Percentiles rank a stretch among this genome's conserved stretches.
phyloP scores from a whole-genome alignment of 2,888 invertebrate species.

The Antheraea yamamai region DNA sequence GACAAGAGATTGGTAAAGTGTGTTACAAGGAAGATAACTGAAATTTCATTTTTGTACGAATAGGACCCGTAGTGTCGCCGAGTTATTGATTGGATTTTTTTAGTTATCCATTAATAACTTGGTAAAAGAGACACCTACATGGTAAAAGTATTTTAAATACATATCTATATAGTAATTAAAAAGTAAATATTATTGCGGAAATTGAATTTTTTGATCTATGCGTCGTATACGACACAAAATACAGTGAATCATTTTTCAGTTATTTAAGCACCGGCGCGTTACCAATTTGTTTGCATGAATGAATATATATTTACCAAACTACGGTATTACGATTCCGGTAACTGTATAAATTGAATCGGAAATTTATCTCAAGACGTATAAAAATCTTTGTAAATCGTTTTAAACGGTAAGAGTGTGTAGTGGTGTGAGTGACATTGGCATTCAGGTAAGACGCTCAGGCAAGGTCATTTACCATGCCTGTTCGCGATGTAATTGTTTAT shows the following conservation, averaged over 20 bases:
- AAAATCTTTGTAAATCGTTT: constrained; percentile 38
- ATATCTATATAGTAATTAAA: too few relatives aligned
- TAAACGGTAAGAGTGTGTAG: constrained; percentile 39
- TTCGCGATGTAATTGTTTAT: constrained; percentile 47
- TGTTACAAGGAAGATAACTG: too few relatives aligned
- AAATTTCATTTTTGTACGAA: too few relatives aligned
- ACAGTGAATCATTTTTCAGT: too few relatives aligned
- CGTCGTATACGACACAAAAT: too few relatives aligned
- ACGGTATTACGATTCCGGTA: too few relatives aligned
- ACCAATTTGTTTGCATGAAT: neutral
- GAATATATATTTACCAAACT: neutral
- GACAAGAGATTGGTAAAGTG: too few relatives aligned
- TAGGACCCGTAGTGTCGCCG: neutral
- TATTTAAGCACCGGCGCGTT: too few relatives aligned
- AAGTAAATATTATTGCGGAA: too few relatives aligned
- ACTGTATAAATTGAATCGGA: neutral
- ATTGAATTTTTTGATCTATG: too few relatives aligned
- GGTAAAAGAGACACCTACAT: neutral
- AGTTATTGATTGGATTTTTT: neutral
- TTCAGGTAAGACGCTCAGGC: constrained; percentile 68
- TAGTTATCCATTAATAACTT: neutral
- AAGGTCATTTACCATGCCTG: constrained; percentile 58
- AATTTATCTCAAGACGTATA: constrained; percentile 24
- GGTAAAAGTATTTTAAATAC: too few relatives aligned
- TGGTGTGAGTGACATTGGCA: constrained; percentile 63